Base-by-base conservation (phyloP, 2,797 vertebrate genomes). In the Peromyscus attwateri region DNA sequence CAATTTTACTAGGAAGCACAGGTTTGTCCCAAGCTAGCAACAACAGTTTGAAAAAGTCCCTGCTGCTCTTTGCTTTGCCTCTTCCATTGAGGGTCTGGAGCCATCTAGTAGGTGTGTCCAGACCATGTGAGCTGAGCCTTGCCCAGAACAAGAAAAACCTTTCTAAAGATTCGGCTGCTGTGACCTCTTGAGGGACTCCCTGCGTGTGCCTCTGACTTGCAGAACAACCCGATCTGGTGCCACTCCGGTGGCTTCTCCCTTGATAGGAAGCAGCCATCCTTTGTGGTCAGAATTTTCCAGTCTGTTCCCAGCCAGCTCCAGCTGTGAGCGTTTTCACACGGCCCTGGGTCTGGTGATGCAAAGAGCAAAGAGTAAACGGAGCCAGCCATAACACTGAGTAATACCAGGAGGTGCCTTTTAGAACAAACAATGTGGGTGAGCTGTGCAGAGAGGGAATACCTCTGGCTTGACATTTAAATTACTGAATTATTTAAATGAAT, bases 311-410 rank as follows among this genome's bases (percentile, higher is more conserved):
- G 88, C 77, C 93, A 87, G 89, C 34, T 21, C 34, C 93, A 87
- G 77, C 0, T 77, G 73, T 25, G 57, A 64, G 57, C 3, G 68
- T 80, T 91, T 95, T 97, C 95, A 91, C 95, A 81, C 23, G 2
- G 70, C 40, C 66, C 87, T 43, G 49, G 76, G 73, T 68, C 87
- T 94, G 68, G 64, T 52, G 91, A 73, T 84, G 77, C 82, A 95
- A 68, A 94, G 96, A 95, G 94, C 91, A 97, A 64, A 96, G 96
- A 96, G 90, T 87, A 27, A 3, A 21, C 6, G 0, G 84, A 96
- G 92, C 95, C 97, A 97, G 98, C 95, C 97, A 94, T 87, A 97
- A 97, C 98, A 98, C 93, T 97, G 97, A 98, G 97, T 93, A 96
- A 97, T 96, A 84, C 94, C 11, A 46, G 95, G 95, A 96, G 92